These are phyloP conservation scores for Paratilapia polleni DNA, from an alignment of 2,113 vertebrate genomes.

Conservation along the genomic window DNA sequence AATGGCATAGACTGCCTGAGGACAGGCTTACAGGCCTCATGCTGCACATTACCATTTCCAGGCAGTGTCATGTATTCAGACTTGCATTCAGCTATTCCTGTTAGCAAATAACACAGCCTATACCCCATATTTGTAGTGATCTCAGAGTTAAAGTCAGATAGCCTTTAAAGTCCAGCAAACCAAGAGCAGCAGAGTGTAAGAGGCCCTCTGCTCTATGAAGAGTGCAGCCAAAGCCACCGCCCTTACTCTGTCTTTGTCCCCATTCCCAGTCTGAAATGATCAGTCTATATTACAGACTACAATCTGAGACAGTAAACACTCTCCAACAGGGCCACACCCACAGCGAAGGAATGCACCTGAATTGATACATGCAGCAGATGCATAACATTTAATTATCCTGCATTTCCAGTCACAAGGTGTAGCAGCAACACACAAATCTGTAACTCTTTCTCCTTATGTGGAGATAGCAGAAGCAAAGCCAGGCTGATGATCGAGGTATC, in stretches of 20 bases:
- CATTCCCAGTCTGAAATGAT: constrained; percentile 61
- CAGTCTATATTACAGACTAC: constrained; percentile 54
- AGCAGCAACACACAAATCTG: background rate
- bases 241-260: constrained; percentile 68
- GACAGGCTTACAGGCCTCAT: constrained; percentile 49
- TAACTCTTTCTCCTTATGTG: background rate
- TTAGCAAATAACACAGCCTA: background rate
- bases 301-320: constrained; percentile 56
- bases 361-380: constrained; percentile 9
- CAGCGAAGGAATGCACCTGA: constrained; percentile 64
- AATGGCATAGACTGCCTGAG: constrained; percentile 58
- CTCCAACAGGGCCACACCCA: constrained; percentile 61
- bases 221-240: constrained; percentile 63
- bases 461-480: background rate
- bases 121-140: constrained; percentile 8
- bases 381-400: constrained; percentile 13
- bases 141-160: constrained; percentile 44
- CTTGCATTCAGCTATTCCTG: constrained; percentile 27
- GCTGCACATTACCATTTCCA: constrained; percentile 23
- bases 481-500: background rate
- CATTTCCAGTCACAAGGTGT: background rate
- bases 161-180: constrained; percentile 46
- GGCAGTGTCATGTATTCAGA: constrained; percentile 30
- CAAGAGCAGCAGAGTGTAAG: constrained; percentile 33
- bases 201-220: constrained; percentile 44